Evolutionary conservation across 2,797 vertebrate species (phyloP).

Genomic region (Pristis pectinata): DNA sequence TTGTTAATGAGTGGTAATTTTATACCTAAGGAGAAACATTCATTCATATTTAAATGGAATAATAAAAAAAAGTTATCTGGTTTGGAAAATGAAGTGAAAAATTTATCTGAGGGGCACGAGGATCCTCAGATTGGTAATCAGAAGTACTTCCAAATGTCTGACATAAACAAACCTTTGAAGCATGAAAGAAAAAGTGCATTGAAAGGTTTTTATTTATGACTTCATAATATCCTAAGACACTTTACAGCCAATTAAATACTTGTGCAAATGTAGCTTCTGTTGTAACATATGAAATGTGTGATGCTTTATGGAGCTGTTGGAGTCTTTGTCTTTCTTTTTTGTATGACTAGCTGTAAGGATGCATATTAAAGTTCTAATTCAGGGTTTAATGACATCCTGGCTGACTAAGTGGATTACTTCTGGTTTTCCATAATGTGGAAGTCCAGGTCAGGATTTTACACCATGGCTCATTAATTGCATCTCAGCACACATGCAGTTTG

Average conservation of each 20-base stretch:
- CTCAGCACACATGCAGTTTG: too few relatives aligned
- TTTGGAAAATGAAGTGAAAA: background rate
- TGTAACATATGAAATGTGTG: background rate
- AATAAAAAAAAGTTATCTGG: background rate
- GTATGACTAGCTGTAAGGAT: too few relatives aligned
- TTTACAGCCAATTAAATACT: background rate
- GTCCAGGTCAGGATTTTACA: too few relatives aligned
- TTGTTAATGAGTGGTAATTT: conserved; percentile 15
- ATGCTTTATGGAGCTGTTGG: too few relatives aligned
- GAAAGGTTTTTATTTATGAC: background rate
- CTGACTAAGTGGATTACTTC: too few relatives aligned
- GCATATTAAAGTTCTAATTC: too few relatives aligned
- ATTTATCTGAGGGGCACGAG: background rate
- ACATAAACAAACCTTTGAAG: background rate
- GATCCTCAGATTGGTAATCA: background rate
- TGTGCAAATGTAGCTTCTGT: background rate
- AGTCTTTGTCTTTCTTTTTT: too few relatives aligned
- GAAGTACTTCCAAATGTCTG: background rate
- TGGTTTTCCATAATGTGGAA: too few relatives aligned
- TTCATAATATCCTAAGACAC: background rate
- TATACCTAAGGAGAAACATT: conserved; percentile 13
- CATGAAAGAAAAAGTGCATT: background rate
- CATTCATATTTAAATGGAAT: background rate
- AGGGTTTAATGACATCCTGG: too few relatives aligned
- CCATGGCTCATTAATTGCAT: too few relatives aligned